phyloP scores from a whole-genome alignment of 37 sponge, comb jelly and placozoan genomes.

The Oscarella lobularis region DNA sequence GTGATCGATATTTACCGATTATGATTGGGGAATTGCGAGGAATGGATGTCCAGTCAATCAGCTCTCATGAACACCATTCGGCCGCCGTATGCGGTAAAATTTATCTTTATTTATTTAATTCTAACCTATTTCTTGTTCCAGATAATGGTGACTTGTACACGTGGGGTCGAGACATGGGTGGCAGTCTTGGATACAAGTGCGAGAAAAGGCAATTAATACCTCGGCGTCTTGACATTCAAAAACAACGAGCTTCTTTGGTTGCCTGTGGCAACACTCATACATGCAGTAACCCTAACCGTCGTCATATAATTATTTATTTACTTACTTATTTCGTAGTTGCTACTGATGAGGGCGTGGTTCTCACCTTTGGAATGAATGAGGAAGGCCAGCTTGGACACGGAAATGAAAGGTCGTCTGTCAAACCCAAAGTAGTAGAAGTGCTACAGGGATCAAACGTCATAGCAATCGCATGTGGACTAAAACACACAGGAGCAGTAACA shows the following conservation, averaged over 20 bases:
- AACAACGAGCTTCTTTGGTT: slow-evolving; percentile 18
- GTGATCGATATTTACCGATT: slow-evolving; percentile 75
- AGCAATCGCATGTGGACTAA: slow-evolving; percentile 46
- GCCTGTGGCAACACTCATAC: slow-evolving; percentile 57
- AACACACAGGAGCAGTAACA: slow-evolving; percentile 48
- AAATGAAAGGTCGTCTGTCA: background rate
- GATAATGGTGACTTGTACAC: slow-evolving; percentile 81
- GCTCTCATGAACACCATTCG: slow-evolving; percentile 71
- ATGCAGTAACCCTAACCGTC: slow-evolving; percentile 16
- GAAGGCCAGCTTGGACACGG: slow-evolving; percentile 70
- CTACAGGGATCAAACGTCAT: background rate
- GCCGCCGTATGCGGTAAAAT: slow-evolving; percentile 61
- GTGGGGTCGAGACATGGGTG: slow-evolving; percentile 68
- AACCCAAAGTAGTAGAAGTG: slow-evolving; percentile 1
- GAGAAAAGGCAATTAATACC: slow-evolving; percentile 45
- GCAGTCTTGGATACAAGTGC: slow-evolving; percentile 19
- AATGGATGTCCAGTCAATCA: slow-evolving; percentile 30
- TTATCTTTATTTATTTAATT: background rate
- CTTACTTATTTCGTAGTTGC: slow-evolving; percentile 10
- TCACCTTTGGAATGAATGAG: slow-evolving; percentile 44
- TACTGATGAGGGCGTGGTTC: slow-evolving; percentile 15
- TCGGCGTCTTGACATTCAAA: slow-evolving; percentile 20
- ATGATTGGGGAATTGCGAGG: slow-evolving; percentile 58
- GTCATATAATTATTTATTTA: background rate
- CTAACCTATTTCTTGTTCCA: background rate